Evolutionary conservation across 2,113 vertebrate species (phyloP), one percentile per base, ranked within the genome.

Genomic region (Delphinus delphis): DNA sequence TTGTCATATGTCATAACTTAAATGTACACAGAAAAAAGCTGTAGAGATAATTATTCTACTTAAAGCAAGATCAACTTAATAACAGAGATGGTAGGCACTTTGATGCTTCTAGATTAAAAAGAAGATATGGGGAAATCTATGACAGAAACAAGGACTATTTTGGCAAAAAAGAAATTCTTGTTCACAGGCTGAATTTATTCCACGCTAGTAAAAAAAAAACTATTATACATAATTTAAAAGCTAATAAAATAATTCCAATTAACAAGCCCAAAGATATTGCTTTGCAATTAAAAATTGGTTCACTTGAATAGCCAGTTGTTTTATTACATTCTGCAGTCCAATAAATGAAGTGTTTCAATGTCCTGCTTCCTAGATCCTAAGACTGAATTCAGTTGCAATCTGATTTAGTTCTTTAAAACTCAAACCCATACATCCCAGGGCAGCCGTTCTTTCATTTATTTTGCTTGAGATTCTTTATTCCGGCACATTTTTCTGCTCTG

Each of bases 211-310:
- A 71, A 87, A 38, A 60, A 62, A 23, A 47, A 33, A 62, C 38
- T 74, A 21, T 67, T 84, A 13, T 44, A 71, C 26, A 44, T 86
- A 86, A 88, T 70, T 53, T 96, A 91, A 88, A 58, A 70, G 2
- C 13, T 50, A 92, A 82, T 73, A 84, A 44, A 60, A 88, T 83
- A 76, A 95, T 44, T 68, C 23, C 14, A 96, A 50, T 44, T 93
- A 91, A 53, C 8, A 96, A 63, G 60, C 4, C 33, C 73, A n/a
- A 73, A 77, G 7, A 44, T 91, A 86, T 2, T 89, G 44, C 10
- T 87, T 89, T 86, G 86, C 55, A 93, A 71, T 71, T 91, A 91
- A 95, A 91, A 85, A 38, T 38, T 47, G 4, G 25, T 74, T 95
- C 44, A 15, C 38, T 81, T 85, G 38, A 71, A 55, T 63, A 76